Percentiles rank a stretch among this genome's conserved stretches.
Conservation (phyloP, 2,797 vertebrate species). For the Meda fulgida region DNA sequence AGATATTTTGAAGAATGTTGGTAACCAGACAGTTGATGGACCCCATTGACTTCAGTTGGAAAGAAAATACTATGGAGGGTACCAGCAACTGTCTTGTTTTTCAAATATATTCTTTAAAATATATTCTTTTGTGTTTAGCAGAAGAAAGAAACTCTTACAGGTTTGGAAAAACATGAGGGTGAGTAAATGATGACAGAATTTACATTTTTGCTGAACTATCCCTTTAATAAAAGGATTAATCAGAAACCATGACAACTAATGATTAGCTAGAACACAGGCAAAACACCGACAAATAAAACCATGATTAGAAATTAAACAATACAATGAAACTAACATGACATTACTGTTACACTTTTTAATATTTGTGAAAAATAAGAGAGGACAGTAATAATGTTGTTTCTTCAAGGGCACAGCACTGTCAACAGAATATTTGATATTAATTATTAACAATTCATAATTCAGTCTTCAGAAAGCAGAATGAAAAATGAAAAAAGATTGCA, state of each 20-base stretch:
- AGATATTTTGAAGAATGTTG: too few relatives aligned
- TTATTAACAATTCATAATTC: background rate
- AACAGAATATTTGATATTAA: too few relatives aligned
- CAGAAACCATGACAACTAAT: background rate
- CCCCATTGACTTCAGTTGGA: too few relatives aligned
- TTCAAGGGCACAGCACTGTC: background rate
- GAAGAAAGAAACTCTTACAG: too few relatives aligned
- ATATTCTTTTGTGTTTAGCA: too few relatives aligned
- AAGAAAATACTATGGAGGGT: too few relatives aligned
- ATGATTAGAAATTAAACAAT: background rate
- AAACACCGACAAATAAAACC: background rate
- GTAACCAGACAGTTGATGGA: too few relatives aligned
- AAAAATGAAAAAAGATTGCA: background rate
- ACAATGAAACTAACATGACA: background rate
- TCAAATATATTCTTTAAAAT: too few relatives aligned
- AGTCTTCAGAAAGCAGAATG: background rate
- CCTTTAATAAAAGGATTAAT: background rate
- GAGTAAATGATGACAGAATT: too few relatives aligned
- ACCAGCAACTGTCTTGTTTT: too few relatives aligned
- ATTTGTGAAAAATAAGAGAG: background rate
- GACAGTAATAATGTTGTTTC: background rate
- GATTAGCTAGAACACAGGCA: background rate
- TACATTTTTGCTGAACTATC: too few relatives aligned
- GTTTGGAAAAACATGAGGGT: too few relatives aligned
- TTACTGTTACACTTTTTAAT: background rate